These are phyloP conservation scores for Psittacus erithacus DNA, from an alignment of 2,113 vertebrate species.

Conservation along the genomic window DNA sequence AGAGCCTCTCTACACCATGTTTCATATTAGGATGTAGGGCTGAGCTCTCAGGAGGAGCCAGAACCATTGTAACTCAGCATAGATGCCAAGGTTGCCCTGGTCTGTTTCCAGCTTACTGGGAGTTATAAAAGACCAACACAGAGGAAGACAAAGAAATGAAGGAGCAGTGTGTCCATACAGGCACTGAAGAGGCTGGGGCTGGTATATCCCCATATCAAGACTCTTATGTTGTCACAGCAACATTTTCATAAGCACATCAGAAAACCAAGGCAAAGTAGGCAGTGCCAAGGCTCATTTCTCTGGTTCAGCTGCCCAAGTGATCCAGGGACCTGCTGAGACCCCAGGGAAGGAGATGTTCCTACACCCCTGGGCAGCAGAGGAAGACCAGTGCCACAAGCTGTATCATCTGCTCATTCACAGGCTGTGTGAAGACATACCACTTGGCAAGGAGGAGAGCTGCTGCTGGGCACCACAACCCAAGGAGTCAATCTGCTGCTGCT, in stretches of 20 bases:
- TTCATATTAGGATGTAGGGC: not conserved
- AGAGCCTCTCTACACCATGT: not conserved
- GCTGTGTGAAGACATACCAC: not conserved
- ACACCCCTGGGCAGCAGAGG: rapidly evolving
- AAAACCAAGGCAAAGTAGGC: not conserved
- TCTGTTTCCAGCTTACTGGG: not conserved
- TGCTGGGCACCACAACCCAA: not conserved
- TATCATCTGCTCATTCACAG: no score
- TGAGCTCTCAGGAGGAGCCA: not conserved
- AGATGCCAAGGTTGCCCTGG: not conserved
- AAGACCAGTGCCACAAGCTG: not conserved
- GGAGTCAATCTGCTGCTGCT: rapidly evolving
- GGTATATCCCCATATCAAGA: not conserved
- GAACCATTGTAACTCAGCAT: not conserved
- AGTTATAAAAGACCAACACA: not conserved
- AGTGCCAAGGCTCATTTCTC: not conserved
- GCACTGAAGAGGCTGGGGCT: not conserved
- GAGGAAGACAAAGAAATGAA: not conserved
- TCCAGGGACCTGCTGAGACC: not conserved
- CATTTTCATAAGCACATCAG: not conserved
- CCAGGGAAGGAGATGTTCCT: not conserved
- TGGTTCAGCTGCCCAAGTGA: not conserved
- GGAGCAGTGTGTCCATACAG: not conserved
- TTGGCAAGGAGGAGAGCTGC: not conserved
- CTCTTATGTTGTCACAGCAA: not conserved